Evolutionary conservation across 2,888 invertebrate species (phyloP).

Genomic region (Chirona hameri): DNA sequence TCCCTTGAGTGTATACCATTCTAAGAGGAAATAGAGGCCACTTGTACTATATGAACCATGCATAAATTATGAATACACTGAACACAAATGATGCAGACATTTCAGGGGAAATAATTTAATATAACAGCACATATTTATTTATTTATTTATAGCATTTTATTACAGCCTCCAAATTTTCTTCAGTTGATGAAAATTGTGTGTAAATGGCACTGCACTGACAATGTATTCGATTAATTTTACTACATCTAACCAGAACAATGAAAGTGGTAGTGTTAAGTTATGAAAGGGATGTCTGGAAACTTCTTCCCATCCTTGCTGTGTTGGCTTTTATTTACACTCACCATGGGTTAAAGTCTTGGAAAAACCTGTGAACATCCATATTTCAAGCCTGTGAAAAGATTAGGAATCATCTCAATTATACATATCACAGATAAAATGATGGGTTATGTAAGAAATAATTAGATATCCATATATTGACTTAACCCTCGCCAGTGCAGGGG

Average conservation of each 20-base stretch:
- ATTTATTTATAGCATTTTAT: not conserved
- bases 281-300: not conserved
- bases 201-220: too few relatives aligned
- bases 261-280: not conserved
- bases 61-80: not conserved
- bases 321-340: conserved; percentile 47
- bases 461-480: too few relatives aligned
- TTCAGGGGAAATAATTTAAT: not conserved
- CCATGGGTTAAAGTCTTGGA: conserved; percentile 91
- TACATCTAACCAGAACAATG: not conserved
- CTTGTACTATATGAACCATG: not conserved
- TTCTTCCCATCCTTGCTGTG: not conserved
- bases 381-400: too few relatives aligned
- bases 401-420: not conserved
- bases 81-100: not conserved
- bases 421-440: too few relatives aligned
- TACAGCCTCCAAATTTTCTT: not conserved
- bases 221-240: too few relatives aligned
- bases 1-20: too few relatives aligned
- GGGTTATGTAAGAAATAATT: too few relatives aligned
- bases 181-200: too few relatives aligned
- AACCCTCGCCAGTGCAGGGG: too few relatives aligned
- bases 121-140: too few relatives aligned
- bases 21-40: too few relatives aligned
- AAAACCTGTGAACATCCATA: conserved; percentile 49